These are phyloP conservation scores for Gallinago solitaria DNA, from an alignment of 2,797 vertebrate genomes.

Conservation along the genomic window DNA sequence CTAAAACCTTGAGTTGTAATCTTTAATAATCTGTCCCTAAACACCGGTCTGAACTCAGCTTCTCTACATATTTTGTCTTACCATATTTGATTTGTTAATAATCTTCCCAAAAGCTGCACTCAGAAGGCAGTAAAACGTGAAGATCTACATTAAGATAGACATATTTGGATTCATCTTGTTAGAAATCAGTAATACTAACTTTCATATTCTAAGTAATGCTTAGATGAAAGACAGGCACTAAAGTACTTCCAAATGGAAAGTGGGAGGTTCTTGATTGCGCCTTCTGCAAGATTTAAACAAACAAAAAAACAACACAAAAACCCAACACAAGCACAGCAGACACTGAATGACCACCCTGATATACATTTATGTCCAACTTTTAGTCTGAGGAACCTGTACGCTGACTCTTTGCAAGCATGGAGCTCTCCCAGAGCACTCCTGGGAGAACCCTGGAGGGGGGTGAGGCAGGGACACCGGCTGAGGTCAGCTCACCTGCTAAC, in stretches of 20 bases:
- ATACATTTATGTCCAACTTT: background rate
- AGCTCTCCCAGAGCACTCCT: background rate
- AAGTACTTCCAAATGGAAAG: background rate
- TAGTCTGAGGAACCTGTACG: background rate
- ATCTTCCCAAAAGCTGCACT: background rate
- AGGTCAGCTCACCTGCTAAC: background rate
- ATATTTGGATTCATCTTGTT: background rate
- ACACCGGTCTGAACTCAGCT: background rate
- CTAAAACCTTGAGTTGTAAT: constrained; percentile 13
- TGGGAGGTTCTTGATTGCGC: background rate
- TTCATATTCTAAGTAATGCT: background rate
- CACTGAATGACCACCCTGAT: background rate
- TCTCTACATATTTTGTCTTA: background rate
- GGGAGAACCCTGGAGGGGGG: background rate
- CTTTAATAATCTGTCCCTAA: constrained; percentile 38
- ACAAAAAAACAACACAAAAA: background rate
- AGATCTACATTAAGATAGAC: background rate
- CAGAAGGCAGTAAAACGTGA: background rate
- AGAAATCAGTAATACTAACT: background rate
- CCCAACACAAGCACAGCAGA: background rate
- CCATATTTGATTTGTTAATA: background rate
- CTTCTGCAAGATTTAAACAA: background rate
- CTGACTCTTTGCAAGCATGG: background rate
- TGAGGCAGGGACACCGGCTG: background rate
- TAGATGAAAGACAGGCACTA: background rate